These are phyloP conservation scores for Pinna nobilis DNA, from an alignment of 1,140 invertebrate genomes.

Conservation along the genomic window DNA sequence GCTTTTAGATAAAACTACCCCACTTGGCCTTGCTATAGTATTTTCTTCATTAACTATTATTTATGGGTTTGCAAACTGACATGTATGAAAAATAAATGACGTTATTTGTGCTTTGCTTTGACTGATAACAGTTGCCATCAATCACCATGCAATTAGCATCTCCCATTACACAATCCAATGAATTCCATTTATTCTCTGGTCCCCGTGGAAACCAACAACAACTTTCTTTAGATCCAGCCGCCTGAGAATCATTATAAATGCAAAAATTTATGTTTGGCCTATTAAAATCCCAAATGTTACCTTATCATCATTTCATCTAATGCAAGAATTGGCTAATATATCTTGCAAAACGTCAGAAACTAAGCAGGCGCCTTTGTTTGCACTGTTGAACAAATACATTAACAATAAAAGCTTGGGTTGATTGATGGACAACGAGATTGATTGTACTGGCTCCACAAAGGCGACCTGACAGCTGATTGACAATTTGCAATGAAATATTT, in stretches of 20 bases:
- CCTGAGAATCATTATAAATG: slow-evolving; percentile 44
- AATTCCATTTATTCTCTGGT: slow-evolving; percentile 51
- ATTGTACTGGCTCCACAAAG: slow-evolving; percentile 70
- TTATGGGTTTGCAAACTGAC: slow-evolving; percentile 63
- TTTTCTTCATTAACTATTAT: slow-evolving; percentile 66
- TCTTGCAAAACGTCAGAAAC: slow-evolving; percentile 63
- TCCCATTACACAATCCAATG: slow-evolving; percentile 64
- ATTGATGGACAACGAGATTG: slow-evolving; percentile 72
- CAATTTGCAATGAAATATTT: slow-evolving; percentile 69
- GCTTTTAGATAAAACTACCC: slow-evolving; percentile 53
- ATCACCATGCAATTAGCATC: slow-evolving; percentile 68
- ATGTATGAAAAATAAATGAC: slow-evolving; percentile 72
- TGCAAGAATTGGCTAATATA: slow-evolving; percentile 61
- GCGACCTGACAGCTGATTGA: slow-evolving; percentile 73
- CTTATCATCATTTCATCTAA: slow-evolving; percentile 59
- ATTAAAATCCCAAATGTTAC: slow-evolving; percentile 51
- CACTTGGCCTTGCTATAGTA: slow-evolving; percentile 50
- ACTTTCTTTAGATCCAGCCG: slow-evolving; percentile 26
- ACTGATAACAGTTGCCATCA: slow-evolving; percentile 69
- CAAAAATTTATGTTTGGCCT: slow-evolving; percentile 34
- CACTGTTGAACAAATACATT: slow-evolving; percentile 71
- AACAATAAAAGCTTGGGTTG: slow-evolving; percentile 69
- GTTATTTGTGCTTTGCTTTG: slow-evolving; percentile 63
- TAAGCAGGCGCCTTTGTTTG: slow-evolving; percentile 67
- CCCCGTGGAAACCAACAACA: slow-evolving; percentile 43